phyloP scores from a whole-genome alignment of 2,888 invertebrate species.

The Ochropleura leucogaster region DNA sequence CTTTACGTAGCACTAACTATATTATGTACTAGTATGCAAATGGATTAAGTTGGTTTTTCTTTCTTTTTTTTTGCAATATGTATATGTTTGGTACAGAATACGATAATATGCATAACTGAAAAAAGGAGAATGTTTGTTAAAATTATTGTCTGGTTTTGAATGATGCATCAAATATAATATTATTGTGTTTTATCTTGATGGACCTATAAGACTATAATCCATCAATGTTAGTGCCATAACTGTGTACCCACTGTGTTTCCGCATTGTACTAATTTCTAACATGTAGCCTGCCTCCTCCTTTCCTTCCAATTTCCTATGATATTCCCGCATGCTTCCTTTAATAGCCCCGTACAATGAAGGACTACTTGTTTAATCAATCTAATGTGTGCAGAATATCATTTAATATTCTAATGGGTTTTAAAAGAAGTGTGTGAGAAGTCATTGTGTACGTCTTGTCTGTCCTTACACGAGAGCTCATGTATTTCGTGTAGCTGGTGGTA shows the following conservation, averaged over 20 bases:
- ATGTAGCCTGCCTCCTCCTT: slow-evolving; percentile 51
- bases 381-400: slow-evolving; percentile 90
- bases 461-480: slow-evolving; percentile 62
- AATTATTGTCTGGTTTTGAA: slow-evolving; percentile 46
- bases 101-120: slow-evolving; percentile 55
- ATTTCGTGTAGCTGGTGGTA: slow-evolving; percentile 63
- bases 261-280: slow-evolving; percentile 49
- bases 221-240: slow-evolving; percentile 43
- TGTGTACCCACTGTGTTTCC: slow-evolving; percentile 56
- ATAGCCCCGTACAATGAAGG: slow-evolving; percentile 82
- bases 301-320: slow-evolving; percentile 69
- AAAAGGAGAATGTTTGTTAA: slow-evolving; percentile 51
- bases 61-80: slow-evolving; percentile 54
- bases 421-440: slow-evolving; percentile 88
- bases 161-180: slow-evolving; percentile 47
- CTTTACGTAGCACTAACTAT: slow-evolving; percentile 24
- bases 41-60: slow-evolving; percentile 26
- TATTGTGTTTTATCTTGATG: slow-evolving; percentile 54
- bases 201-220: slow-evolving; percentile 50
- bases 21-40: slow-evolving; percentile 40
- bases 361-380: slow-evolving; percentile 77
- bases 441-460: slow-evolving; percentile 71
- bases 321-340: slow-evolving; percentile 90
- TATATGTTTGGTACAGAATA: slow-evolving; percentile 52
- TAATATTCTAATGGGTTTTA: slow-evolving; percentile 87